Evolutionary conservation across 2,113 vertebrate species (phyloP).

Genomic region (Meriones unguiculatus): DNA sequence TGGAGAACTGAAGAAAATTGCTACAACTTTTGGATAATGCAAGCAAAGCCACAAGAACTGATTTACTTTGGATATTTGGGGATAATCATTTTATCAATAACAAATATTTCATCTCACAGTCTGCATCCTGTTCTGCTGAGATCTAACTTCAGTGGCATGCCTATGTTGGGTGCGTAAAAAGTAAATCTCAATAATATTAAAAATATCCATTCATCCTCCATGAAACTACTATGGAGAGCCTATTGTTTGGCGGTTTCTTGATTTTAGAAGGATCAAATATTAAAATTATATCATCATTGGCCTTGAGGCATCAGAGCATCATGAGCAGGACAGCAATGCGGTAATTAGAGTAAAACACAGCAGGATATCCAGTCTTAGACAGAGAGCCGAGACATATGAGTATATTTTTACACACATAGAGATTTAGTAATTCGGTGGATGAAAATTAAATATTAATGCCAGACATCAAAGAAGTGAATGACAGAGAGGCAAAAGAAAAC

Average conservation of each 20-base stretch:
- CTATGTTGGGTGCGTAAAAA: not conserved
- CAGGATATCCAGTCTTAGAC: not conserved
- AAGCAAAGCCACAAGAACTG: not conserved
- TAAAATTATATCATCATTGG: not conserved
- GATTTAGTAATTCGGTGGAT: not conserved
- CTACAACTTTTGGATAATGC: not conserved
- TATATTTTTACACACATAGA: not conserved
- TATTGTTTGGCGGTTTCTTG: not conserved
- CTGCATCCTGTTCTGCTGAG: not conserved
- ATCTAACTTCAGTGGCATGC: not conserved
- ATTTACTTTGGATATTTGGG: not conserved
- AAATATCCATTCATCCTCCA: not conserved
- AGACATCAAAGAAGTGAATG: not conserved
- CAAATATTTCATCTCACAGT: not conserved
- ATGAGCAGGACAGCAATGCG: not conserved
- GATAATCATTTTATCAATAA: not conserved
- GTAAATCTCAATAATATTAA: not conserved
- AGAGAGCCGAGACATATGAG: not conserved
- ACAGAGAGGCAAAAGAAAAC: not conserved
- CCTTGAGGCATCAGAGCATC: not conserved
- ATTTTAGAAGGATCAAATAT: not conserved
- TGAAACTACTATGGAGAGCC: not conserved
- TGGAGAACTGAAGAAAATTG: constrained; percentile 1
- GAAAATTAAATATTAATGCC: not conserved
- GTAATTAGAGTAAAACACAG: not conserved